Conservation (phyloP, 1,140 invertebrate species). For the Hyphantria cunea region DNA sequence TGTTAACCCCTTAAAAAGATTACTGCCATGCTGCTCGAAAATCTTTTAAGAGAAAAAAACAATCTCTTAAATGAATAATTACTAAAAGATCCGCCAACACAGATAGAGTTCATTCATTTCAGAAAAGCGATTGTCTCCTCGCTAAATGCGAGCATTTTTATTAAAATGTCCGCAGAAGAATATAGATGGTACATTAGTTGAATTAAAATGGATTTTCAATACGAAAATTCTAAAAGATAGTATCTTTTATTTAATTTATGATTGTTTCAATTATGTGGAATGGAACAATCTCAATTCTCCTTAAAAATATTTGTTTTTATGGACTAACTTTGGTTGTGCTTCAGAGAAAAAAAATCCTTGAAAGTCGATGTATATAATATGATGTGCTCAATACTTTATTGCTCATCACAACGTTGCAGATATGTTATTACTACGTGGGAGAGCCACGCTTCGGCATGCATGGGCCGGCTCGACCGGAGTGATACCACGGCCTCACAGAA, state of each 20-base stretch:
- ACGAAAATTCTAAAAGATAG: constrained; percentile 8
- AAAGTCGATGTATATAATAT: too few relatives aligned
- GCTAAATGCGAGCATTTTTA: constrained; percentile 16
- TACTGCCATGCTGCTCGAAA: background rate
- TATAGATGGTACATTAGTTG: constrained; percentile 21
- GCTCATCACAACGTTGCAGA: too few relatives aligned
- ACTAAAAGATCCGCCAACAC: constrained; percentile 8
- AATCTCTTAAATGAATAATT: constrained; percentile 5
- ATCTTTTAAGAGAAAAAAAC: background rate
- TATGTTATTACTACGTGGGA: too few relatives aligned
- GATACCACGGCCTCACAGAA: too few relatives aligned
- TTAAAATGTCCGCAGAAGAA: constrained; percentile 11
- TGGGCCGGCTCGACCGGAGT: too few relatives aligned
- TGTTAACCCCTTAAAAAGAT: background rate
- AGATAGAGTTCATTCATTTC: constrained; percentile 8
- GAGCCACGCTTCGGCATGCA: too few relatives aligned
- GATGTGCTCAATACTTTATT: too few relatives aligned
- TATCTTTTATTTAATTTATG: constrained; percentile 24
- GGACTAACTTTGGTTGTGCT: too few relatives aligned
- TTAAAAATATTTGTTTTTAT: too few relatives aligned
- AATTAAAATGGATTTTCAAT: constrained; percentile 24
- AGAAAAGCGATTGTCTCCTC: constrained; percentile 10
- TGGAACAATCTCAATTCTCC: background rate
- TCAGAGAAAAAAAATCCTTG: too few relatives aligned
- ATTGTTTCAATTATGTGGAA: constrained; percentile 18